Evolutionary conservation across 30 jellyfish, hydroid and myxozoan genomes (phyloP).

Genomic region (Pseudorhiza aurosa): DNA sequence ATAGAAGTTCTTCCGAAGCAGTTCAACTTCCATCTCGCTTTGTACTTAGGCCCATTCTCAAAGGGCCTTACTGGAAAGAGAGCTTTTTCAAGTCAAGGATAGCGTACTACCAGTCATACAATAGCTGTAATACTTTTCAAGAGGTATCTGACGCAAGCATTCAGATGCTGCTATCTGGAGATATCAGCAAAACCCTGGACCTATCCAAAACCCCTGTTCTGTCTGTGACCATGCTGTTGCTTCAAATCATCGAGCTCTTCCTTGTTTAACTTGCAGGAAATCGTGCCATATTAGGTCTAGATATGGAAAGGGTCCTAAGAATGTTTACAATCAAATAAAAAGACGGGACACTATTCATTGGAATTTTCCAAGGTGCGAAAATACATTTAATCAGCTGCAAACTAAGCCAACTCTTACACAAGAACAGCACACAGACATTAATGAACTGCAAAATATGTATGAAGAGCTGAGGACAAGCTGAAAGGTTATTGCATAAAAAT

Average conservation of each 20-base stretch:
- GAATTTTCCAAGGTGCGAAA: no score
- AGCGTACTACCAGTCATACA: conserved; percentile 26
- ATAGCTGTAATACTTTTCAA: conserved; percentile 14
- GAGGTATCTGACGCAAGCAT: conserved; percentile 29
- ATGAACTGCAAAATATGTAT: no score
- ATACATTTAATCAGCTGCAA: no score
- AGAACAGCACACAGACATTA: no score
- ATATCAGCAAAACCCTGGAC: conserved; percentile 38
- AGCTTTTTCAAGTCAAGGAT: conserved; percentile 14
- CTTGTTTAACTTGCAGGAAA: conserved; percentile 15
- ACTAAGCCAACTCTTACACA: no score
- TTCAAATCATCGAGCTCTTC: conserved; percentile 53
- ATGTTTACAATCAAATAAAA: no score
- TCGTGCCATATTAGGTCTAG: conserved; percentile 35
- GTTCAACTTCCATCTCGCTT: conserved; percentile 13
- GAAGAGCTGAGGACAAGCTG: no score
- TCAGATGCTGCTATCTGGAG: conserved; percentile 50
- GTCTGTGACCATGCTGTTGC: conserved; percentile 50
- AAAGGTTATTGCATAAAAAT: no score
- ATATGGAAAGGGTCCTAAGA: no score
- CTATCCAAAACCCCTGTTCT: conserved; percentile 41
- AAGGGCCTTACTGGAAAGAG: conserved; percentile 36
- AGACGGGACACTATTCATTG: no score
- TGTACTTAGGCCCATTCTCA: conserved; percentile 24
- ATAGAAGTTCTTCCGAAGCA: background rate